A percentile compares a stretch with the other conserved stretches of the same genome.
phyloP scores from a whole-genome alignment of 2,797 vertebrate genomes.

The Carduelis carduelis region DNA sequence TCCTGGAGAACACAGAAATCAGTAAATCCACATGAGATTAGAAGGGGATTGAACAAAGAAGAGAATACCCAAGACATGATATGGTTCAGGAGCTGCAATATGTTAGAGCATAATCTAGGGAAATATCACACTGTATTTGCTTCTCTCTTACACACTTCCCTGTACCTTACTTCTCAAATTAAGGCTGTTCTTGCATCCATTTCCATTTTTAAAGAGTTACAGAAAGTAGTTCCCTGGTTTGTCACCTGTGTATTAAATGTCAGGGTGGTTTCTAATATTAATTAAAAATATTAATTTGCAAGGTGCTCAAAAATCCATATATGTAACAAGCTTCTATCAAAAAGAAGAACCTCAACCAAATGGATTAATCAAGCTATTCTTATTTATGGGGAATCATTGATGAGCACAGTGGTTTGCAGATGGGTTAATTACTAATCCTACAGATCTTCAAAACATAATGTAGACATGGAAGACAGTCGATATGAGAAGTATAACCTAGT shows the following conservation, averaged over 20 bases:
- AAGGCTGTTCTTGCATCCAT: background rate
- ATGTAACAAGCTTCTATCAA: background rate
- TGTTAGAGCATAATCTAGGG: background rate
- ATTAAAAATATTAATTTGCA: background rate
- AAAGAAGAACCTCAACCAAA: background rate
- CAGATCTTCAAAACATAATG: background rate
- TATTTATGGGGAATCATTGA: background rate
- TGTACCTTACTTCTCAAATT: background rate
- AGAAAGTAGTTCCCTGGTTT: background rate
- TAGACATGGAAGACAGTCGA: background rate
- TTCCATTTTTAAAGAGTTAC: background rate
- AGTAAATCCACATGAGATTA: background rate
- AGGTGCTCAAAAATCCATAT: background rate
- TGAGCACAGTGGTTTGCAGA: background rate
- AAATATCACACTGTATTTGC: background rate
- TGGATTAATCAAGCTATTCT: background rate
- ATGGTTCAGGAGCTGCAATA: background rate
- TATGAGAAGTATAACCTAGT: background rate
- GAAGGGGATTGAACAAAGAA: background rate
- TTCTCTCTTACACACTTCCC: background rate
- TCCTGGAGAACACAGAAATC: background rate
- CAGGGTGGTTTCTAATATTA: background rate
- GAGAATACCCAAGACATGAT: background rate
- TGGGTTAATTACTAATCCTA: background rate
- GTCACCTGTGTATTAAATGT: background rate